Evolutionary conservation across 2,113 vertebrate species (phyloP), one percentile per base, ranked within the genome.

Genomic region (Hiodon tergisus): DNA sequence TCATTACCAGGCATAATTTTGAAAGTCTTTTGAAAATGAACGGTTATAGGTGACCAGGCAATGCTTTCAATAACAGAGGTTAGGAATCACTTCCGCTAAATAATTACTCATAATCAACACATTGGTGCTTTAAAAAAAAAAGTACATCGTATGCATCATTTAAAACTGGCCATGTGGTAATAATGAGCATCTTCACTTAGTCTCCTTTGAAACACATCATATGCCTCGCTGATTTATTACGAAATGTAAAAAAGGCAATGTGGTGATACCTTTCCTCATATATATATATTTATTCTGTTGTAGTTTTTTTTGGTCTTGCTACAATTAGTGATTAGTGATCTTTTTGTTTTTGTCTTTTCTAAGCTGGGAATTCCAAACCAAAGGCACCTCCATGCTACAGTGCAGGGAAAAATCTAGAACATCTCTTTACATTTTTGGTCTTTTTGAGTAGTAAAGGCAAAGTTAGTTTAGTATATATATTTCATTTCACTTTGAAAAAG

Each of bases 381-480:
- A 98, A 99, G 97, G 97, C 97, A 99, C 97, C 95, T 96, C 90
- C 94, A 95, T 92, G 93, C 93, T 92, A 89, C 93, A 93, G 90
- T 91, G 93, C 92, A 95, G 92, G 93, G 91, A 90, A 91, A 87
- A 89, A 88, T 85, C 81, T 82, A 85, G 89, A 89, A 90, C 67
- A 81, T 73, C 79, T 89, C 83, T 83, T 73, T 80, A 79, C 84
- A 78, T 88, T 88, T 97, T 96, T 96, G 94, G 94, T 97, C 89
- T 90, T 90, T 76, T 83, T 82, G 59, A 78, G 86, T 83, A 87
- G 80, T 87, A 95, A 96, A 96, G 94, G 93, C 94, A 94, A 91
- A 91, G 89, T 92, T 87, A 75, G 80, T 85, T 79, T 82, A 81
- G 68, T 77, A 73, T 77, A 76, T 76, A 54, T 77, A 31, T 31